Base-by-base conservation (phyloP, 2,888 invertebrate species). In the Agonopterix alstromeriana region DNA sequence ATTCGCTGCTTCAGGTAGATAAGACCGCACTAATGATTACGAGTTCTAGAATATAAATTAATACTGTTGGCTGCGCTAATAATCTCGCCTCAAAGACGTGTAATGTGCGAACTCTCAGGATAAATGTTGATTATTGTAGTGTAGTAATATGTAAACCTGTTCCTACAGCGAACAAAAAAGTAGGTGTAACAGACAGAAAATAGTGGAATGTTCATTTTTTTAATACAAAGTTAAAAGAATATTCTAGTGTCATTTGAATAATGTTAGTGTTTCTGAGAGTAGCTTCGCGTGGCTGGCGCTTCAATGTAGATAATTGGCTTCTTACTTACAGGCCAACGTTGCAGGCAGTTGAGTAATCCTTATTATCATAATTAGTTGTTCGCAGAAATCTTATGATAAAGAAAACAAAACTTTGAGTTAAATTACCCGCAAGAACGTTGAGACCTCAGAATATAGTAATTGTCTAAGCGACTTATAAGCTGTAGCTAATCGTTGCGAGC, bases 281-380 rank as follows among this genome's bases (percentile, higher is more conserved):
- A 63, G 64, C 64, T 57, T 65, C 62, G 70, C 69, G 66, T 70
- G 65, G 65, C 61, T 65, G 61, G 65, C 68, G 66, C 55, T 53
- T 58, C 60, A 61, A 58, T 58, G 63, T 56, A 63, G 62, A 63
- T 74, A 72, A 73, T 76, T 72, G 65, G 60, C 63, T 66, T 65
- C 73, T 74, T 75, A 71, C 63, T 66, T 66, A 64, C 65, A 53
- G 49, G 54, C 54, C 53, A 62, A 65, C 27, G 64, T 70, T 64
- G 56, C 60, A 67, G 59, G 57, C 57, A 65, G 63, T 63, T 61
- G 57, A 62, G 64, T 65, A 61, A 64, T 65, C 60, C 57, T 62
- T 61, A 65, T 67, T 65, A 64, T 62, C 57, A 59, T 66, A 64
- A 67, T 69, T 61, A 63, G 44, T 46, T 46, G 42, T 49, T 46